Base-by-base conservation (phyloP, 1,140 invertebrate species). In the Drosophila kanapiae region DNA sequence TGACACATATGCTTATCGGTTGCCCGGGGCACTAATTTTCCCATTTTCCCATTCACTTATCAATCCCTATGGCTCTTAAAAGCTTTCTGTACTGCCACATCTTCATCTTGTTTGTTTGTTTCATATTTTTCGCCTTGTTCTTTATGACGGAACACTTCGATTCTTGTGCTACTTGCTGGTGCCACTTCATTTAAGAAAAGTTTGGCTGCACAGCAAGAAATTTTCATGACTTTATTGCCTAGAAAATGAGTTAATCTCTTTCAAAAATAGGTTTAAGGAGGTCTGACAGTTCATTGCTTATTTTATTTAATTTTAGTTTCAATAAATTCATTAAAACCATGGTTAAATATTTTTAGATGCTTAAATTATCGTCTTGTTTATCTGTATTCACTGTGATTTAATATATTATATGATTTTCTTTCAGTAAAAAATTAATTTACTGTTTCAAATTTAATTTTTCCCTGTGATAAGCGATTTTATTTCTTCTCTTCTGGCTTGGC, bases 1-100 rank as follows among this genome's bases (percentile, higher is more conserved):
- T 35, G 65, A 51, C 61, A 69, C 65, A 49, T 67, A 68, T 68
- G 38, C 23, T 38, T 68, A 68, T 38, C 35, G 10, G 18, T 35
- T 42, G 45, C 43, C 47, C 18, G 2, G n/a, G 47, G 45, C 33
- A 54, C 31, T 38, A 33, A 16, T 68, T 53, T 54, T 29, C 38
- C 67, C 31, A 40, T 29, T 67, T 14, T 23, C 51, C 67, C 62
- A 31, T 23, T 31, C 29, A 37, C 37, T 31, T 35, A 37, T 6
- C 62, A 62, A 18, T 45, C 31, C 10, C 10, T 3, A 10, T 16
- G 29, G 27, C 47, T 29, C 48, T 45, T 70, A 70, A 56, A 31
- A 68, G 67, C 63, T 23, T 68, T 54, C 23, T 47, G 31, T 38
- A 11, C 27, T 31, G 47, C 48, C 33, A 54, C 38, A 29, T 45